Evolutionary conservation across 2,888 invertebrate genomes (phyloP), one percentile per base, ranked within the genome.

Genomic region (Pollenia amentaria): DNA sequence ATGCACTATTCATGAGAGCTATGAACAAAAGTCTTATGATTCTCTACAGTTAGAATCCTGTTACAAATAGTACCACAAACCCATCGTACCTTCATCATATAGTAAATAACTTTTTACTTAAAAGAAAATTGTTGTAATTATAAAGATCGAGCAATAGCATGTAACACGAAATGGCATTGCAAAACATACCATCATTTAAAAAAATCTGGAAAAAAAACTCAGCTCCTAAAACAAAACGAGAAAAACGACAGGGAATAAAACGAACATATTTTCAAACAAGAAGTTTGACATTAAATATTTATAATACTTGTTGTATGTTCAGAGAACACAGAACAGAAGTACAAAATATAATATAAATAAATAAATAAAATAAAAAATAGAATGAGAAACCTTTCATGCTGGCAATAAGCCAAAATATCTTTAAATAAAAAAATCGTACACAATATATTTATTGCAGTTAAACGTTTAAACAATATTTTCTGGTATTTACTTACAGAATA

Each of bases 391-490:
- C 76, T 77, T 62, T 78, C 46, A 53, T 73, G 76, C 84, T 90
- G 90, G 90, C 90, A 89, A 88, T 86, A 86, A 84, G 89, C 90
- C 90, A 90, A 90, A 92, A 92, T 90, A 55, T 14, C 21, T 21
- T n/a, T 29, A 48, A 75, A 51, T 3, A 21, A 53, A 38, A 48
- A 69, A 38, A 46, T 69, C 16, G 8, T n/a, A 40, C 16, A 62
- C 1, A 44, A 42, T 16, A 29, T 44, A 72, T 92, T 92, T 92
- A 92, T 92, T 91, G 91, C 90, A 89, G 89, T 91, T 90, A 91
- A 92, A 90, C 91, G 92, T 90, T 91, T 88, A 90, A 90, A 90
- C 91, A 92, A 92, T 92, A 92, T 90, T 90, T 92, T 84, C 14
- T 65, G 64, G 48, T 46, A 14, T 38, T 77, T 72, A 51, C 12